Base-by-base conservation (phyloP, 2,113 vertebrate genomes). In the Condylura cristata region DNA sequence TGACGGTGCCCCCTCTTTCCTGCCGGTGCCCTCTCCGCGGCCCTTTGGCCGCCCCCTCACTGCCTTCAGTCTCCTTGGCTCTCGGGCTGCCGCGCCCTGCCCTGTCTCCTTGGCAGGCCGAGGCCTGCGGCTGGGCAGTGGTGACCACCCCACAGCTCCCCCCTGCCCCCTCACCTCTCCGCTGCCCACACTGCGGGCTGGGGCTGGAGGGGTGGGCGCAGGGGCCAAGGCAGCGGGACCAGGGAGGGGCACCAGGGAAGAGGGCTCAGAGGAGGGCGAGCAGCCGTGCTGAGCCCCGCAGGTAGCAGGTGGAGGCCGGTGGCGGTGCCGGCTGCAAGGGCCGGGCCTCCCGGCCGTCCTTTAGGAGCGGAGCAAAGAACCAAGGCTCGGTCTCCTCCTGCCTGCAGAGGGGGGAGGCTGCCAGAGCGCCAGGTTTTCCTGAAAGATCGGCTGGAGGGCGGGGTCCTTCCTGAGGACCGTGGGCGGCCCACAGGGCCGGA, bases 1-100 rank as follows among this genome's bases (percentile, higher is more conserved):
- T 66, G 86, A 74, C 84, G 61, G 79, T 74, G 93, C 86, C 74
- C 75, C 46, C 39, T 13, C 61, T 85, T 66, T 85, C 37, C 34
- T 84, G 76, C 86, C 4, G 7, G 24, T 48, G 84, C 24, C 20
- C 4, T 65, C n/a, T 34, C 32, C 3, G 26, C 58, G 58, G 72
- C 53, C 79, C 26, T 56, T 30, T 60, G 66, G 53, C 70, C 44
- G 0, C 28, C 51, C 60, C 66, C 5, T 12, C 37, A 8, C 17
- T 16, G 79, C 44, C 66, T 70, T 20, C 20, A 16, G 34, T 37
- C 34, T 8, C 0, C 74, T 51, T 34, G 60, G n/a, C n/a, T n/a
- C n/a, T n/a, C n/a, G n/a, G n/a, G n/a, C n/a, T n/a, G n/a, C n/a
- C n/a, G n/a, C n/a, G n/a, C n/a, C n/a, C n/a, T n/a, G n/a, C n/a